A percentile compares a stretch with the other conserved stretches of the same genome.
These are phyloP conservation scores for Chymomyza amoena DNA, from an alignment of 2,888 invertebrate species.

Conservation along the genomic window DNA sequence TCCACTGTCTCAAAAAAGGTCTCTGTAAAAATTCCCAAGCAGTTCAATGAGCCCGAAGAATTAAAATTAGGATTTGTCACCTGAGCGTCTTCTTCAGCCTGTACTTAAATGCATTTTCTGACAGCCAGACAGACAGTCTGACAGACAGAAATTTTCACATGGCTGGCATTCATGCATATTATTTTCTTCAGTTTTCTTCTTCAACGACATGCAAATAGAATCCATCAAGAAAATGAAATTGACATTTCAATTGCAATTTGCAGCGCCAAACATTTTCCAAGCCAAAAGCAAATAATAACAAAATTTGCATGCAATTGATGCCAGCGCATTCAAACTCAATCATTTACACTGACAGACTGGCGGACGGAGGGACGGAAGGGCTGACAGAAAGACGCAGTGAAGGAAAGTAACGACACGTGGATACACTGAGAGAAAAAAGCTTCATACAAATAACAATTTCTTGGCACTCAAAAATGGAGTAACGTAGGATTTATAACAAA, in stretches of 20 bases:
- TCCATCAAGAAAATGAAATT: conserved; percentile 43
- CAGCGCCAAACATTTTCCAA: conserved; percentile 14
- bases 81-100: background rate
- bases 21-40: too few relatives aligned
- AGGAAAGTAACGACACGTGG: too few relatives aligned
- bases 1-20: background rate
- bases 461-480: too few relatives aligned
- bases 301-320: conserved; percentile 70
- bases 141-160: conserved; percentile 15
- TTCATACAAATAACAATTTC: too few relatives aligned
- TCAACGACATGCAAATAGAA: conserved; percentile 4
- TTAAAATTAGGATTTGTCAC: conserved; percentile 4
- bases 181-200: background rate
- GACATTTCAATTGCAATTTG: conserved; percentile 63
- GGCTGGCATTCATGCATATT: conserved; percentile 2
- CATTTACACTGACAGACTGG: conserved; percentile 32
- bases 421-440: too few relatives aligned
- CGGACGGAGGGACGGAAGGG: background rate
- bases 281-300: conserved; percentile 56
- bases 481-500: too few relatives aligned
- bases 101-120: background rate
- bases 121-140: background rate
- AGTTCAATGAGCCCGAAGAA: background rate
- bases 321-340: conserved; percentile 54
- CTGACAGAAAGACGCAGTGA: background rate